phyloP scores from a whole-genome alignment of 2,888 invertebrate species.

The Tenodera sinensis region DNA sequence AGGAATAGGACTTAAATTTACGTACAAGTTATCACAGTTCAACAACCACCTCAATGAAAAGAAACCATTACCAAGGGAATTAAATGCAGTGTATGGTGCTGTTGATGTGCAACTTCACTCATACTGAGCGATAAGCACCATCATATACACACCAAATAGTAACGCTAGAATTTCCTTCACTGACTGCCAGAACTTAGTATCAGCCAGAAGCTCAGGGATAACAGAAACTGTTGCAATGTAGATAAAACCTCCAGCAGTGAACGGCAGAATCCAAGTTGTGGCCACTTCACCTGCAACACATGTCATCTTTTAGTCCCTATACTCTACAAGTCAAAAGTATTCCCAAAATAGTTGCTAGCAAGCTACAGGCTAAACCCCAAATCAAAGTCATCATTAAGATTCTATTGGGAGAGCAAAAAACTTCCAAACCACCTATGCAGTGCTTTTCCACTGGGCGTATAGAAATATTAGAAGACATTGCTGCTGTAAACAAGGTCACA shows the following conservation, averaged over 20 bases:
- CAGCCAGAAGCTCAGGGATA: slow-evolving; percentile 92
- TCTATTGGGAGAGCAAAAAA: no score
- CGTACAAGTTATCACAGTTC: no score
- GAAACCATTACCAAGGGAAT: background rate
- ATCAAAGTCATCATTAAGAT: no score
- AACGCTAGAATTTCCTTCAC: slow-evolving; percentile 87
- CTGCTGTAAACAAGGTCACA: no score
- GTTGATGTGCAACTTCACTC: slow-evolving; percentile 59
- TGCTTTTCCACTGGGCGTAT: no score
- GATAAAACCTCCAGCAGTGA: slow-evolving; percentile 99
- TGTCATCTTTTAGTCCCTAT: background rate
- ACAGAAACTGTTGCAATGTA: slow-evolving; percentile 99
- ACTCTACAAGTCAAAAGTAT: no score
- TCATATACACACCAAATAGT: slow-evolving; percentile 87
- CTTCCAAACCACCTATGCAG: no score
- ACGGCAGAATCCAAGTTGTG: slow-evolving; percentile 88
- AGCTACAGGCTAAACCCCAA: no score
- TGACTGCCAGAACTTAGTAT: slow-evolving; percentile 81
- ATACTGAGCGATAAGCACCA: slow-evolving; percentile 87
- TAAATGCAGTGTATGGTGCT: no score
- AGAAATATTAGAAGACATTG: no score
- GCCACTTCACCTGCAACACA: slow-evolving; percentile 57
- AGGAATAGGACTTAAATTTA: no score
- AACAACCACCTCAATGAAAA: background rate
- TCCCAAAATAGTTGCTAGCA: no score